These are phyloP conservation scores for Bos taurus DNA, from an alignment of 2,113 vertebrate species.

Conservation along the genomic window ARS-UCD2.0 NC_037339.1:84034501-84035000, in stretches of 20 bases:
- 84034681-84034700: background rate
- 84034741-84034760: accelerated
- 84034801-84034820: background rate
- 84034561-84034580: background rate
- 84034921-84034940: background rate
- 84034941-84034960: background rate
- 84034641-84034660: background rate
- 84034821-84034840: background rate
- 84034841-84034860: no score
- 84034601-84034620: background rate
- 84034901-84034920: background rate
- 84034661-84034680: background rate
- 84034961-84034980: background rate
- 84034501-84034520: background rate
- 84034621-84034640: background rate
- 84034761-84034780: background rate
- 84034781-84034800: background rate
- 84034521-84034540: background rate
- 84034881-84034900: background rate
- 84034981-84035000: background rate
- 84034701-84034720: background rate
- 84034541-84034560: background rate
- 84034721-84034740: background rate
- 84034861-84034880: background rate
- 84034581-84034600: background rate